Evolutionary conservation across 2,113 vertebrate genomes (phyloP).

Genomic region (Propithecus coquereli): DNA sequence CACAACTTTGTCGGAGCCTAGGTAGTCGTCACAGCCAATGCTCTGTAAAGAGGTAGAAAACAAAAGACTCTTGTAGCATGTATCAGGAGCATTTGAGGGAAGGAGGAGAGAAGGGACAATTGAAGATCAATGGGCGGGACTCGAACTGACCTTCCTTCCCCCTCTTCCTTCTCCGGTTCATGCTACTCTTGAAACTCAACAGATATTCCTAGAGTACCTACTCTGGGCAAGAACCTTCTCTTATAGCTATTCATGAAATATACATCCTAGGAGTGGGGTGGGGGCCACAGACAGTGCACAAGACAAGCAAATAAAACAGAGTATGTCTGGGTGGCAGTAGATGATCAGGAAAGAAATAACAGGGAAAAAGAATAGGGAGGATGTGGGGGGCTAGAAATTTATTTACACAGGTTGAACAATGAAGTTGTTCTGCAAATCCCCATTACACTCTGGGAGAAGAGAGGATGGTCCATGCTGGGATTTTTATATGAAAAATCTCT

Average conservation of each 20-base stretch:
- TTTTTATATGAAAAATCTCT: background rate
- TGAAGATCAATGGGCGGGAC: background rate
- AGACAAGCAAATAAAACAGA: background rate
- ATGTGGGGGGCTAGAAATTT: background rate
- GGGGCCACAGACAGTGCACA: background rate
- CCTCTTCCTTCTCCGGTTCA: background rate
- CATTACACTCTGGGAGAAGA: background rate
- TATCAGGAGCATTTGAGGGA: background rate
- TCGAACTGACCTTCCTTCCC: background rate
- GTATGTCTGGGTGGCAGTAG: no score
- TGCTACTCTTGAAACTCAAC: background rate
- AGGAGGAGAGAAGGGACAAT: fast-evolving
- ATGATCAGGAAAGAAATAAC: background rate
- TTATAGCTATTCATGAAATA: background rate
- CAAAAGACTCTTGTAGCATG: constrained; percentile 31
- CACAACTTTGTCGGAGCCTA: constrained; percentile 92
- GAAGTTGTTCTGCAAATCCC: background rate
- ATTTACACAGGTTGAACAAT: background rate
- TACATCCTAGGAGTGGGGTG: background rate
- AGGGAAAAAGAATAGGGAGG: background rate
- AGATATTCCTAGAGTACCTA: background rate
- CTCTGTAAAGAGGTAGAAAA: constrained; percentile 82
- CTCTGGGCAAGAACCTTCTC: background rate
- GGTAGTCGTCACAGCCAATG: constrained; percentile 93
- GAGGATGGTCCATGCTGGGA: background rate